These are phyloP conservation scores for Myrmecobius fasciatus DNA, from an alignment of 2,113 vertebrate species.

Conservation along the genomic window DNA sequence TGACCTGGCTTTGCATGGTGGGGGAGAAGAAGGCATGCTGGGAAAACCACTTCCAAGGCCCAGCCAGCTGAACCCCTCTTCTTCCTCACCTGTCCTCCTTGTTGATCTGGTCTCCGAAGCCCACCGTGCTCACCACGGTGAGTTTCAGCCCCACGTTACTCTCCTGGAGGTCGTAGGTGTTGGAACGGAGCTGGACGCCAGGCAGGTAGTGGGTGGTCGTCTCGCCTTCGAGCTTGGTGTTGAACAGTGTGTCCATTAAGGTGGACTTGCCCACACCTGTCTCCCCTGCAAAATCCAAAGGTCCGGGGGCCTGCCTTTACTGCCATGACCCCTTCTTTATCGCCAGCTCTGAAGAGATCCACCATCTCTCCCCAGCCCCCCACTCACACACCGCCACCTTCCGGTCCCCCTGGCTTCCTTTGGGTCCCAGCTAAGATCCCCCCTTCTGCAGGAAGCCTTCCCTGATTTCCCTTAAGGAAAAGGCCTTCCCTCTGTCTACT, in stretches of 20 bases:
- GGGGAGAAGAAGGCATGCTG: neutral
- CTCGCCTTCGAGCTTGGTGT: conserved; percentile 97
- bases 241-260: conserved; percentile 98
- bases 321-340: neutral
- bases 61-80: neutral
- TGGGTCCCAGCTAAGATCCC: neutral
- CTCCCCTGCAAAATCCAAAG: conserved; percentile 88
- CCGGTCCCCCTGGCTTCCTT: neutral
- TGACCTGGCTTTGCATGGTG: neutral
- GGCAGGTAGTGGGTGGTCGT: conserved; percentile 95
- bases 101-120: conserved; percentile 98
- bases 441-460: neutral
- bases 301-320: neutral
- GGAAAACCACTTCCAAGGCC: neutral
- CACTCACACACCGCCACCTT: neutral
- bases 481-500: neutral
- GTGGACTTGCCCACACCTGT: conserved; percentile 98
- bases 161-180: conserved; percentile 96
- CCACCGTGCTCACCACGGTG: conserved; percentile 94
- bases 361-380: neutral
- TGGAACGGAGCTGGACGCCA: conserved; percentile 94
- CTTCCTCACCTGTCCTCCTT: conserved; percentile 94
- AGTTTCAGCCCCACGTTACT: conserved; percentile 97
- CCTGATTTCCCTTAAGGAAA: neutral
- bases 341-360: neutral